phyloP scores from a whole-genome alignment of 2,888 invertebrate species.

The Drosophila paramelanica region DNA sequence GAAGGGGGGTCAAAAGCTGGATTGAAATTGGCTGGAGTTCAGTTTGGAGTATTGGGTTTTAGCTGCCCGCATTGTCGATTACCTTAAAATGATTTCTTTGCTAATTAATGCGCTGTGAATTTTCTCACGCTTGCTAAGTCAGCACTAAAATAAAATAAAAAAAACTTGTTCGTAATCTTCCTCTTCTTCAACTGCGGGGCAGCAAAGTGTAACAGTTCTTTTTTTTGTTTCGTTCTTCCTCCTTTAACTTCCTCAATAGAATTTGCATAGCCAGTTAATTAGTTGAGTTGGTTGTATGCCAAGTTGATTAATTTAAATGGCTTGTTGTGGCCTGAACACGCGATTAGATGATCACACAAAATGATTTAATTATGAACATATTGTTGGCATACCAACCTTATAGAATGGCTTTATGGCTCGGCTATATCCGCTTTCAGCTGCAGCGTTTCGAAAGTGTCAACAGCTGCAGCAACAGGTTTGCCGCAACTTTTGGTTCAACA shows the following conservation, averaged over 20 bases:
- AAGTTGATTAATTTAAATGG: slow-evolving; percentile 65
- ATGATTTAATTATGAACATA: slow-evolving; percentile 34
- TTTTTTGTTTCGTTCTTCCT: slow-evolving; percentile 1
- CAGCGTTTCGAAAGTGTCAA: slow-evolving; percentile 30
- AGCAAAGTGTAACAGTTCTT: slow-evolving; percentile 58
- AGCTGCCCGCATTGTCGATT: slow-evolving; percentile 61
- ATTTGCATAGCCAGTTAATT: slow-evolving; percentile 61
- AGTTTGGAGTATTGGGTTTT: slow-evolving; percentile 5
- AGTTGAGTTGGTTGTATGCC: slow-evolving; percentile 29
- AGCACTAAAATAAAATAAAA: not conserved
- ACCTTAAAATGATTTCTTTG: slow-evolving; percentile 61
- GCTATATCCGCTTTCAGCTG: slow-evolving; percentile 30
- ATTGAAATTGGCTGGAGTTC: not conserved
- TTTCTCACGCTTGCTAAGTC: slow-evolving; percentile 65
- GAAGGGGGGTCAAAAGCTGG: not conserved
- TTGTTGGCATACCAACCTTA: slow-evolving; percentile 44
- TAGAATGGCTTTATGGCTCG: slow-evolving; percentile 20
- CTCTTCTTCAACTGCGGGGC: slow-evolving; percentile 16
- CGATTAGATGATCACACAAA: slow-evolving; percentile 38
- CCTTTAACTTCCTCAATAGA: slow-evolving; percentile 62
- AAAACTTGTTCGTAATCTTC: slow-evolving; percentile 46
- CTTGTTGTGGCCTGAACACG: slow-evolving; percentile 23
- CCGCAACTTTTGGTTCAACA: not conserved
- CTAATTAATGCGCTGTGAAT: slow-evolving; percentile 75
- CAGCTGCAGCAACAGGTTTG: slow-evolving; percentile 55